A percentile compares a stretch with the other conserved stretches of the same genome.
These are phyloP conservation scores for Halcyon chelicuti DNA, from an alignment of 2,797 vertebrate genomes.

Conservation along the genomic window DNA sequence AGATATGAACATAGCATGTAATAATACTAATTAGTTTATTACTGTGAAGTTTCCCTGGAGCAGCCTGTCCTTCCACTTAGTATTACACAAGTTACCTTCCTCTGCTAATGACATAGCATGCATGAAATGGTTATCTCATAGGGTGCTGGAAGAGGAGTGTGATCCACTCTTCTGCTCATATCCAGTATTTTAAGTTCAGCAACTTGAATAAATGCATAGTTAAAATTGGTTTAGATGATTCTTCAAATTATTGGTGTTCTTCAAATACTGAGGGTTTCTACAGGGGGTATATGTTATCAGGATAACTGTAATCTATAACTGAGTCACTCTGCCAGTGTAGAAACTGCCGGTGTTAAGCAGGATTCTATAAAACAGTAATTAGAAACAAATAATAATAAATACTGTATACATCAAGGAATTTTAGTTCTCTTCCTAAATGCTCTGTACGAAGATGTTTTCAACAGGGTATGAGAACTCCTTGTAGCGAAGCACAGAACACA, in stretches of 20 bases:
- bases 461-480: not conserved
- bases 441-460: not conserved
- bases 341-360: not conserved
- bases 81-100: not conserved
- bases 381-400: not conserved
- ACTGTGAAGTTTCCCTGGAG: not conserved
- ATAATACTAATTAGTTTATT: not conserved
- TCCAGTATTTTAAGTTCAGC: not conserved
- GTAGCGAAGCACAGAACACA: not conserved
- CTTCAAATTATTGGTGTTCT: not conserved
- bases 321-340: not conserved
- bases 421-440: not conserved
- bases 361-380: not conserved
- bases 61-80: not conserved
- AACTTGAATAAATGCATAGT: not conserved
- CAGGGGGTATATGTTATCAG: not conserved
- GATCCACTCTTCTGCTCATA: not conserved
- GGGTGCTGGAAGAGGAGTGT: not conserved
- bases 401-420: not conserved
- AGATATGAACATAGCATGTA: not conserved
- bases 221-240: not conserved
- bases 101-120: fast-evolving
- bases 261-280: not conserved
- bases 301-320: not conserved
- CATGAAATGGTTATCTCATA: not conserved